Base-by-base conservation (phyloP, 2,888 invertebrate genomes). In the Ephialtes manifestator region DNA sequence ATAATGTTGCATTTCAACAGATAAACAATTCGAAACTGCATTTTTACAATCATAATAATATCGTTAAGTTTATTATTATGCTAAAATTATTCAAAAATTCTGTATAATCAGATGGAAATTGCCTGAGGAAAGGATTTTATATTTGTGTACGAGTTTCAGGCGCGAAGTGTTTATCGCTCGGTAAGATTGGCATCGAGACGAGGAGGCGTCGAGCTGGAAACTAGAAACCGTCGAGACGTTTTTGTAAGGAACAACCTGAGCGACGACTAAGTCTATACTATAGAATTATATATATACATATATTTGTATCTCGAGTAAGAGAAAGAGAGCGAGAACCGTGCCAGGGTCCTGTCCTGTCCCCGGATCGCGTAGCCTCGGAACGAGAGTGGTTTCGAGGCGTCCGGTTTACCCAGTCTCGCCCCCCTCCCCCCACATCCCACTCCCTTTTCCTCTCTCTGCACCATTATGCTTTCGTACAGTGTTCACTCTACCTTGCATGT, bases 331-430 rank as follows among this genome's bases (percentile, higher is more conserved):
- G 70, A 82, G 70, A 82, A 82, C 58, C 71, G 82, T 82, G 81
- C 85, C 82, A 85, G 85, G 81, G 85, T 85, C 81, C 85, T 84
- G 81, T 74, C 65, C 60, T 75, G 65, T 85, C 79, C 85, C 82
- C 70, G 75, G 81, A 79, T 78, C 35, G 43, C 48, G 65, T 65
- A 72, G 70, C 71, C 79, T 72, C 71, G 76, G 53, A 75, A 74
- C 60, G 78, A 83, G 79, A 83, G 79, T 80, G 83, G 75, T 80
- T 82, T 74, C 77, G 60, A 84, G 68, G 81, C 68, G 84, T 78
- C 65, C 63, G 78, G 77, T 68, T 71, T 67, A 80, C 71, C 67
- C 35, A 71, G 43, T 70, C 74, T 43, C 81, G 63, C 39, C 39
- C 72, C 55, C 43, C 55, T 39, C 60, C 74, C 43, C 74, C 55